These are phyloP conservation scores for Dicyrtomina minuta DNA, from an alignment of 2,888 invertebrate species.

Conservation along the genomic window DNA sequence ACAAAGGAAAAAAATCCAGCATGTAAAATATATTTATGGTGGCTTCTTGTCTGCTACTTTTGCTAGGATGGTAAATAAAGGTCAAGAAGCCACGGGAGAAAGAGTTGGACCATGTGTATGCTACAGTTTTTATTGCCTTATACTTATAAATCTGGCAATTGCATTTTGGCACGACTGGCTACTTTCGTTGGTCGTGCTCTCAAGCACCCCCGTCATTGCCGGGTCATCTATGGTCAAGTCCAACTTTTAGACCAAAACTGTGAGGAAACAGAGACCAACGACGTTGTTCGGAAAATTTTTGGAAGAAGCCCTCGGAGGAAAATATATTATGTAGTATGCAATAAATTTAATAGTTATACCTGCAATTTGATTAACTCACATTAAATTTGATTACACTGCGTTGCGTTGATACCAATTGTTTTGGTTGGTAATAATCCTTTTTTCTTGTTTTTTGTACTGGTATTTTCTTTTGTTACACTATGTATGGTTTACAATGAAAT, in stretches of 20 bases:
- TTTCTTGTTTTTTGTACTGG: no score
- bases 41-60: no score
- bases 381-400: no score
- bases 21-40: no score
- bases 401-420: no score
- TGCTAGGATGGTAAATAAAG: slow-evolving; percentile 29
- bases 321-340: slow-evolving; percentile 75
- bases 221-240: background rate
- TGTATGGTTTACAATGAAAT: no score
- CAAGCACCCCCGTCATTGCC: slow-evolving; percentile 13
- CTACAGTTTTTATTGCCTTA: background rate
- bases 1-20: no score
- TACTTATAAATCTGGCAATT: background rate
- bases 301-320: slow-evolving; percentile 72
- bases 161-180: slow-evolving; percentile 20
- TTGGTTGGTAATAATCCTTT: no score
- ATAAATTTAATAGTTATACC: no score
- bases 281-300: slow-evolving; percentile 73
- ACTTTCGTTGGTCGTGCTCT: slow-evolving; percentile 8
- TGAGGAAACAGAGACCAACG: slow-evolving; percentile 59
- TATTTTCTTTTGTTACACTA: no score
- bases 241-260: slow-evolving; percentile 51
- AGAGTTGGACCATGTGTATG: background rate
- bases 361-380: no score
- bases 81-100: slow-evolving; percentile 26